phyloP scores from a whole-genome alignment of 2,113 vertebrate species.

The Phylloscopus trochilus region DNA sequence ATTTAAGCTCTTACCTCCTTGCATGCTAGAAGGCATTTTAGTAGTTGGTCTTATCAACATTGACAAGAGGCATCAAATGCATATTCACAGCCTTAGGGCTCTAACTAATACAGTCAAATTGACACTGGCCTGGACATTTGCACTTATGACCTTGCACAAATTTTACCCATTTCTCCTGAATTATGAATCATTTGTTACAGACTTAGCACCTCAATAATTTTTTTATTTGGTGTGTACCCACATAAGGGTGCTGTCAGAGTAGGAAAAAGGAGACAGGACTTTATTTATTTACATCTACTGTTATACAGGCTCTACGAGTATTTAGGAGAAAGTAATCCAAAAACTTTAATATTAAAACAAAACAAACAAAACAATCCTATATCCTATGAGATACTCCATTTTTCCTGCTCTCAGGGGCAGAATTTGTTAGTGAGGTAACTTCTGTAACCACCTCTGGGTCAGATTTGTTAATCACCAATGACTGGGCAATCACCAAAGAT shows the following conservation, averaged over 20 bases:
- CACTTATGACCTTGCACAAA: background rate
- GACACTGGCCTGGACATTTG: background rate
- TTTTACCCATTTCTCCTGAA: background rate
- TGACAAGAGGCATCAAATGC: background rate
- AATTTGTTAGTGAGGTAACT: background rate
- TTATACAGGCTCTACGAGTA: background rate
- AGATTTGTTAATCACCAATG: background rate
- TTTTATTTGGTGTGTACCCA: background rate
- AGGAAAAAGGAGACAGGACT: background rate
- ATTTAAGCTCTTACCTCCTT: background rate
- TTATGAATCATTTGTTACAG: background rate
- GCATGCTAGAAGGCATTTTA: background rate
- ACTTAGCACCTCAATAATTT: background rate
- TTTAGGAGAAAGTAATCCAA: background rate
- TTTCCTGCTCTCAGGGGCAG: background rate
- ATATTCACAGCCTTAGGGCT: background rate
- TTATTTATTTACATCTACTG: background rate
- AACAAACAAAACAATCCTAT: rapidly evolving
- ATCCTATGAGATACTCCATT: background rate
- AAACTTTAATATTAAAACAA: background rate
- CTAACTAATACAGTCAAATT: background rate
- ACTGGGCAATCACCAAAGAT: background rate
- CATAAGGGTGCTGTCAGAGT: background rate
- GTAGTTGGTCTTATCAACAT: background rate
- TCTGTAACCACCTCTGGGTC: background rate